phyloP scores from a whole-genome alignment of 2,113 vertebrate genomes.

The Passer domesticus region DNA sequence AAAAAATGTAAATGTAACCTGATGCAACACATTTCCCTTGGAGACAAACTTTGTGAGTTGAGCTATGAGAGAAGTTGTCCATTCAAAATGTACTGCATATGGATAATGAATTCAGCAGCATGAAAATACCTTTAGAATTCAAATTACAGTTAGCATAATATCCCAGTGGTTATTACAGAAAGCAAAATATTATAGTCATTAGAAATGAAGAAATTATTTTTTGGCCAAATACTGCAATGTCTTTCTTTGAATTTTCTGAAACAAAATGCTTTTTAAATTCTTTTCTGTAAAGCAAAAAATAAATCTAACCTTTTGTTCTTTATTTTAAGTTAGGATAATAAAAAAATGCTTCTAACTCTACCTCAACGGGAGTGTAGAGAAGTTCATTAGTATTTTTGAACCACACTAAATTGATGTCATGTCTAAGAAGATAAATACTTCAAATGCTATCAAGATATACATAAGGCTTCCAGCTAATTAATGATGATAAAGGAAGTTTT shows the following conservation, averaged over 20 bases:
- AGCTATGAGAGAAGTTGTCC: not conserved
- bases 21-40: not conserved
- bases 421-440: not conserved
- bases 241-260: not conserved
- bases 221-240: not conserved
- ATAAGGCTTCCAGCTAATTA: slow-evolving; percentile 10
- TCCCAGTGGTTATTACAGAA: not conserved
- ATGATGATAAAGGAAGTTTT: not conserved
- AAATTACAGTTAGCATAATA: not conserved
- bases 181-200: not conserved
- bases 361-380: not conserved
- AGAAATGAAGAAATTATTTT: not conserved
- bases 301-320: not conserved
- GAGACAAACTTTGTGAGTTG: not conserved
- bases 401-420: not conserved
- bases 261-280: not conserved
- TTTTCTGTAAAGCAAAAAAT: not conserved
- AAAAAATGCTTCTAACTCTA: not conserved
- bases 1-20: not conserved
- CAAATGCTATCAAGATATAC: not conserved
- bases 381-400: not conserved
- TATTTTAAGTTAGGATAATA: not conserved
- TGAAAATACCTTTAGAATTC: not conserved
- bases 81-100: not conserved
- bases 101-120: not conserved